Evolutionary conservation across 1,140 invertebrate species (phyloP), one percentile per base, ranked within the genome.

Genomic region (Ostrea denselamellosa): DNA sequence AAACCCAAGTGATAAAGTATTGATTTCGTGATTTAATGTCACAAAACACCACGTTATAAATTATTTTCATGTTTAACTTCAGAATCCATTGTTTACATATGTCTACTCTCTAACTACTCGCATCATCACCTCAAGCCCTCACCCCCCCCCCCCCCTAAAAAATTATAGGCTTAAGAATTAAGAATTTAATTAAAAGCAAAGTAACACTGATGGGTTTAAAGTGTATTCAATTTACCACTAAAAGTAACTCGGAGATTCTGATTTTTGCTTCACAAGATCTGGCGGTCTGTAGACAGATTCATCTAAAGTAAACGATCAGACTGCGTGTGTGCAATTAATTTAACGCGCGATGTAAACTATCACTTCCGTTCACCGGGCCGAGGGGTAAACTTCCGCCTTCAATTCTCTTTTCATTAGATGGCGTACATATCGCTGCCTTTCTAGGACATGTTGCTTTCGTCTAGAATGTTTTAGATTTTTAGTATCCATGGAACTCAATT

Each of bases 291-390:
- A 62, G n/a, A 19, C 14, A 62, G 17, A 7, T 12, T 77, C 14
- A 5, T 9, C 68, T 34, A 77, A 77, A 14, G 25, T 77, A 77
- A 77, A 77, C 68, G 68, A 77, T 34, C 22, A 77, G 68, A 14
- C 12, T 9, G 68, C 28, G 68, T 25, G 25, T 25, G 25, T 77
- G 68, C 68, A 77, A 34, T 77, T 77, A 77, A 77, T 77, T 77
- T 34, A 77, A 77, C 68, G 25, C 68, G 10, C 68, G 28, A 77
- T 77, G 25, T 77, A 77, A 77, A 77, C 68, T 77, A 28, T 14
- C 10, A 77, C 68, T 77, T 77, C 68, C 68, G 68, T 17, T 28
- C 68, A 28, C 22, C 68, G 25, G 22, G 68, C 68, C 14, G 22
- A 25, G 25, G 12, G 3, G 68, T 77, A 77, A 77, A 77, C 68